These are phyloP conservation scores for Scartelaos histophorus DNA, from an alignment of 2,113 vertebrate species.

Conservation along the genomic window DNA sequence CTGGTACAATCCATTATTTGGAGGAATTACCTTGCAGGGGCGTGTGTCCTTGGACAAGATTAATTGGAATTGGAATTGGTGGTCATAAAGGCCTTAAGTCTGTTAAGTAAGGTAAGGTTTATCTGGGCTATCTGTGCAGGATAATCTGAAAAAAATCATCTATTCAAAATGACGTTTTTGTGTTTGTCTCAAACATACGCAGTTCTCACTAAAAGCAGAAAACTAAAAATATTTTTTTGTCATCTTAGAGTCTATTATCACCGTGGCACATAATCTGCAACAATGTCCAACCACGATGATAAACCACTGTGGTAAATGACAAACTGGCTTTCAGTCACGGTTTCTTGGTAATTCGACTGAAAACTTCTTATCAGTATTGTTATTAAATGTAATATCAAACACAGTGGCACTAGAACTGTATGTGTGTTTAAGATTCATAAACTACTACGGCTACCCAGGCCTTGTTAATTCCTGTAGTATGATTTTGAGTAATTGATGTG, in stretches of 20 bases:
- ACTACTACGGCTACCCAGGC: too few species aligned
- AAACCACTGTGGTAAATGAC: not conserved
- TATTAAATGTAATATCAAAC: not conserved
- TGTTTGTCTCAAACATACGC: not conserved
- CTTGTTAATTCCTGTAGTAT: too few species aligned
- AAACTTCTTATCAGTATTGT: not conserved
- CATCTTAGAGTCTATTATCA: not conserved
- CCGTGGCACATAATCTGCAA: not conserved
- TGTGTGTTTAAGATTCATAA: not conserved
- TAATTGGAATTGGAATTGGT: too few species aligned
- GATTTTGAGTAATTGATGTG: too few species aligned
- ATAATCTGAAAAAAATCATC: not conserved
- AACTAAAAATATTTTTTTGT: not conserved
- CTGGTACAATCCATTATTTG: not conserved
- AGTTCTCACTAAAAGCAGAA: not conserved
- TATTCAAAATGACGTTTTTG: not conserved
- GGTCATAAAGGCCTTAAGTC: too few species aligned
- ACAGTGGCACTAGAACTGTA: not conserved
- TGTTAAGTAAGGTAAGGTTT: too few species aligned
- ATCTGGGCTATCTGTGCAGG: too few species aligned
- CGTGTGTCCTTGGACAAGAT: too few species aligned
- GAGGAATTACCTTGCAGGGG: not conserved
- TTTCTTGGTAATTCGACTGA: not conserved
- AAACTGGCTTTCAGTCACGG: not conserved
- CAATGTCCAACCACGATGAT: not conserved